Evolutionary conservation across 2,113 vertebrate species (phyloP).

Genomic region (Indicator maculatus): DNA sequence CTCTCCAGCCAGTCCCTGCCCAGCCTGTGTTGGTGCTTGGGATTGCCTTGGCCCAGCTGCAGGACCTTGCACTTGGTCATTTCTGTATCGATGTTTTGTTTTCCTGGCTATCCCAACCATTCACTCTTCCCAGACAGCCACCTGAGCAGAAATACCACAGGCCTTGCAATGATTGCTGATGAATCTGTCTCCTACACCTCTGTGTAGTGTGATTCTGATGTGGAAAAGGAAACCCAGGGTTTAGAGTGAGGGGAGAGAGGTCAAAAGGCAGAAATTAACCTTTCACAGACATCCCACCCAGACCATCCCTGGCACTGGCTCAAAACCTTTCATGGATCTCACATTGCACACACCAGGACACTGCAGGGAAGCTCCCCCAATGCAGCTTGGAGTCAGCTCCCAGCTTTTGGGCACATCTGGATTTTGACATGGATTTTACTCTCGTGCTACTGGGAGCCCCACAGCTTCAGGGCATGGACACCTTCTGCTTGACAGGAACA

Average conservation of each 20-base stretch:
- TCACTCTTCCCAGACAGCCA: neutral
- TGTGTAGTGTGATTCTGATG: neutral
- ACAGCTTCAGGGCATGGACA: neutral
- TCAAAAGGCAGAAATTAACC: neutral
- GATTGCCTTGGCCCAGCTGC: too few relatives aligned
- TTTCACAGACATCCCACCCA: neutral
- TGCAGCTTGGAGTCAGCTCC: neutral
- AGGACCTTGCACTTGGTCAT: too few relatives aligned
- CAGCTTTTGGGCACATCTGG: neutral
- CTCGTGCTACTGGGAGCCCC: rapidly evolving
- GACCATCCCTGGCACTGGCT: neutral
- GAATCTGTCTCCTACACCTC: neutral
- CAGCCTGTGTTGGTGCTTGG: too few relatives aligned
- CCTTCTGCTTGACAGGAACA: neutral
- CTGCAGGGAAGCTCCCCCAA: rapidly evolving
- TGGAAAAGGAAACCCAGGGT: neutral
- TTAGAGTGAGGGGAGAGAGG: neutral
- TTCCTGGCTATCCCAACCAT: neutral
- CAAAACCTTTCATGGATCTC: neutral
- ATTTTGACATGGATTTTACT: neutral
- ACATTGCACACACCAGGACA: neutral
- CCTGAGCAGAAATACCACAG: neutral
- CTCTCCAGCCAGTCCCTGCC: too few relatives aligned
- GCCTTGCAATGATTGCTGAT: neutral
- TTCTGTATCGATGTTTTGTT: neutral